Conservation (phyloP, 2,113 vertebrate genomes). For the Eudyptes chrysolophus region DNA sequence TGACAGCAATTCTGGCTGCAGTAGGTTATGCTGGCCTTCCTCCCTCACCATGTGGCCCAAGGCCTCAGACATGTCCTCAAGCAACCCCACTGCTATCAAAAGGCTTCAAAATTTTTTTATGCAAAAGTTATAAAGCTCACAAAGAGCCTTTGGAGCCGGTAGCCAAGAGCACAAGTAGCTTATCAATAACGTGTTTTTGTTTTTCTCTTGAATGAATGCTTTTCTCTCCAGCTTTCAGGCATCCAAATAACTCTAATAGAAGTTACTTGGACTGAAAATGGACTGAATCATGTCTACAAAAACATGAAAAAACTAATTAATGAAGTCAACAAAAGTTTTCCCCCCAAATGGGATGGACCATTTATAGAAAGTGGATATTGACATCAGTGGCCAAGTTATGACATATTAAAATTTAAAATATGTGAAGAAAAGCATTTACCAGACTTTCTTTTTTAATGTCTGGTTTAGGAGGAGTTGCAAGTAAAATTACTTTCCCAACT, state of each 20-base stretch:
- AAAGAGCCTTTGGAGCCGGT: neutral
- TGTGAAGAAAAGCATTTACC: neutral
- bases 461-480: neutral
- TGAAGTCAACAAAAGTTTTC: neutral
- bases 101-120: neutral
- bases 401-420: neutral
- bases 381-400: neutral
- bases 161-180: neutral
- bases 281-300: neutral
- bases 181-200: neutral
- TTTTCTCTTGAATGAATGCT: neutral
- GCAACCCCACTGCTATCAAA: neutral
- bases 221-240: neutral
- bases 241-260: neutral
- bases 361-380: neutral
- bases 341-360: neutral
- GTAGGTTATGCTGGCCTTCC: rapidly evolving
- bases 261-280: neutral
- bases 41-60: neutral
- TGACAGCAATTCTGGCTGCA: rapidly evolving
- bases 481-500: neutral
- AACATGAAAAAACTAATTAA: neutral
- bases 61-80: neutral
- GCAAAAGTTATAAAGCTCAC: neutral
- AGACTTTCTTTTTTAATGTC: neutral